phyloP scores from a whole-genome alignment of 2,888 invertebrate species.

The Vandiemenella viatica region DNA sequence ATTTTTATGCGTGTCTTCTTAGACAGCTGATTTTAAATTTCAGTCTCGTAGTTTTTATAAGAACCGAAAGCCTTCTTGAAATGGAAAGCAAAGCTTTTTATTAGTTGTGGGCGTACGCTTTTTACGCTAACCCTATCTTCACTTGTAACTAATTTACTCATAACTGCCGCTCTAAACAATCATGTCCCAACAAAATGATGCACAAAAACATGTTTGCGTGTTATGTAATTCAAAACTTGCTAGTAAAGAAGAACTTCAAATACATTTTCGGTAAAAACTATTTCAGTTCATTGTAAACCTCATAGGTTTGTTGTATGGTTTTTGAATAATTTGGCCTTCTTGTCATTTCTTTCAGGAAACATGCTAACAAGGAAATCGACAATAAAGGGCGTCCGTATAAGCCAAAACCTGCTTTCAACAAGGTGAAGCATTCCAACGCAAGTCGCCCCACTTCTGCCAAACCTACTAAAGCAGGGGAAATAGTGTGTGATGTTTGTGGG shows the following conservation, averaged over 20 bases:
- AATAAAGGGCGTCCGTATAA: slow-evolving; percentile 24
- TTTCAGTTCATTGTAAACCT: not conserved
- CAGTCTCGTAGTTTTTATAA: not conserved
- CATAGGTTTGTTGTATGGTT: not conserved
- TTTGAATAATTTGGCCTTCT: not conserved
- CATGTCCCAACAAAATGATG: slow-evolving; percentile 4
- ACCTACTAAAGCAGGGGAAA: slow-evolving; percentile 22
- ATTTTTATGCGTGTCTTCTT: no score
- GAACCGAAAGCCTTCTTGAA: no score
- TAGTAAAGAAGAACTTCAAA: slow-evolving; percentile 41
- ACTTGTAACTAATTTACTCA: not conserved
- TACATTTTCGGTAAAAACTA: slow-evolving; percentile 42
- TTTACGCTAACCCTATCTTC: not conserved
- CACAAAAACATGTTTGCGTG: slow-evolving; percentile 29
- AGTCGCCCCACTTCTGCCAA: slow-evolving; percentile 22
- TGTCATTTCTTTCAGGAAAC: slow-evolving; percentile 32
- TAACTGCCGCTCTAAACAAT: not conserved
- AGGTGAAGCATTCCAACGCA: slow-evolving; percentile 1
- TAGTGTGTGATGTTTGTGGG: slow-evolving; percentile 45
- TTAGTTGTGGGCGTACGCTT: no score
- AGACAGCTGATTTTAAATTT: no score
- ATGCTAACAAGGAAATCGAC: slow-evolving; percentile 45
- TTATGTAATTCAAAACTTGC: slow-evolving; percentile 40
- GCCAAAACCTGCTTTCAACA: not conserved
- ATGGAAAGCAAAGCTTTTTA: no score